Conservation (phyloP, 1,140 invertebrate species). For the Euura saliciscinereae region DNA sequence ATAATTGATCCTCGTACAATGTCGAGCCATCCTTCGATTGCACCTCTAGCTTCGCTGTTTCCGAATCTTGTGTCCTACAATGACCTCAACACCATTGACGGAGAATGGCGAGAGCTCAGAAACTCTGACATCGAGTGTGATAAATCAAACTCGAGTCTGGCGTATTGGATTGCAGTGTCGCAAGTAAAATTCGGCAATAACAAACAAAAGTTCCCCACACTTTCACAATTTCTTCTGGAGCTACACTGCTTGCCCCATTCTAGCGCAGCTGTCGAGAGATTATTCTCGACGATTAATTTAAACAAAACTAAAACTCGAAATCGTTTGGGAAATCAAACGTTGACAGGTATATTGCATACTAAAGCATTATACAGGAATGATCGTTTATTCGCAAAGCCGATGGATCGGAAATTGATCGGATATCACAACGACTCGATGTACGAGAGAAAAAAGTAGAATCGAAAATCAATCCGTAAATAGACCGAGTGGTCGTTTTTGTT, state of each 20-base stretch:
- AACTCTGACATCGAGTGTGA: not conserved
- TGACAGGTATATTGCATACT: slow-evolving; percentile 21
- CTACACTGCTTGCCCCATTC: slow-evolving; percentile 22
- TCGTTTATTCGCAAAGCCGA: not conserved
- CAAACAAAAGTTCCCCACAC: slow-evolving; percentile 10
- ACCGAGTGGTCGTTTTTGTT: too few relatives aligned
- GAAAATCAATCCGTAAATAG: too few relatives aligned
- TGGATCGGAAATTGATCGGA: not conserved
- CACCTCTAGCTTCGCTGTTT: slow-evolving; percentile 12
- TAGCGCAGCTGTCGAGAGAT: slow-evolving; percentile 25
- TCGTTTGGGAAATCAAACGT: slow-evolving; percentile 14
- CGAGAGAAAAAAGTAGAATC: too few relatives aligned
- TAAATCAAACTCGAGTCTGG: not conserved
- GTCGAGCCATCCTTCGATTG: too few relatives aligned
- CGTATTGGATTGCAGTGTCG: slow-evolving; percentile 18
- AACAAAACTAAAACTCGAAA: slow-evolving; percentile 28
- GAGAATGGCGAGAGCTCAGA: slow-evolving; percentile 16
- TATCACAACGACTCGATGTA: not conserved
- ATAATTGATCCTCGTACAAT: not conserved
- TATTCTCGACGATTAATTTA: slow-evolving; percentile 26
- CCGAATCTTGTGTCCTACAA: slow-evolving; percentile 12
- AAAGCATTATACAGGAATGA: slow-evolving; percentile 14
- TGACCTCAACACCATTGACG: slow-evolving; percentile 13
- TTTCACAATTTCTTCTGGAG: slow-evolving; percentile 13
- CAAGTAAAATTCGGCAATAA: slow-evolving; percentile 16